Evolutionary conservation across 2,113 vertebrate genomes (phyloP), one percentile per base, ranked within the genome.

Genomic region (Poeciliopsis retropinna): DNA sequence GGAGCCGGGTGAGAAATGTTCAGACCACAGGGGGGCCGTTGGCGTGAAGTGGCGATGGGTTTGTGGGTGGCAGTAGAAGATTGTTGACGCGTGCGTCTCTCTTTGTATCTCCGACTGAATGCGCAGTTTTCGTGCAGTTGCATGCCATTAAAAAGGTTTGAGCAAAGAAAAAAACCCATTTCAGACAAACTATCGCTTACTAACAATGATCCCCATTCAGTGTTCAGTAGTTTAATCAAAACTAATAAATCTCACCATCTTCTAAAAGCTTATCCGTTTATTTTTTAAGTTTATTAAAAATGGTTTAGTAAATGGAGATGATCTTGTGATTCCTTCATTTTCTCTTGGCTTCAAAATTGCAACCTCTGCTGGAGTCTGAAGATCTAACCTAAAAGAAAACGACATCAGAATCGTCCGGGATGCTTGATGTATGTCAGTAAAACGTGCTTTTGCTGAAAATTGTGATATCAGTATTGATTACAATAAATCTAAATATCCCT

Each of bases 1-100:
- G 6, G 31, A 63, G 47, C 10, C 6, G 29, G 29, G 62, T 47
- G 47, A 73, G 41, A 65, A 29, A 34, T 25, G 51, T 27, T 69
- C 73, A 54, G 28, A 69, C 60, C 62, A 71, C 64, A 70, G 28
- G 51, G 69, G 60, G 60, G 62, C 71, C n/a, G 51, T 1, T 76
- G 67, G 64, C 31, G 15, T 69, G 28, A 73, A 65, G 65, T 63
- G 47, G 39, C 12, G 11, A 30, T 39, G 19, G 15, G 72, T 69
- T 29, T 70, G n/a, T 78, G 61, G 47, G 34, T 27, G 67, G 30
- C 67, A 51, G 25, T 51, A 29, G 60, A 72, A 17, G 60, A 60
- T 62, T 31, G 61, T 13, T 25, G 32, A 44, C 62, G 57, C 51
- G 11, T 17, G 9, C 1, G 15, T 39, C 13, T 25, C 29, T 47